phyloP scores from a whole-genome alignment of 2,888 invertebrate genomes.

The Harmothoe impar region DNA sequence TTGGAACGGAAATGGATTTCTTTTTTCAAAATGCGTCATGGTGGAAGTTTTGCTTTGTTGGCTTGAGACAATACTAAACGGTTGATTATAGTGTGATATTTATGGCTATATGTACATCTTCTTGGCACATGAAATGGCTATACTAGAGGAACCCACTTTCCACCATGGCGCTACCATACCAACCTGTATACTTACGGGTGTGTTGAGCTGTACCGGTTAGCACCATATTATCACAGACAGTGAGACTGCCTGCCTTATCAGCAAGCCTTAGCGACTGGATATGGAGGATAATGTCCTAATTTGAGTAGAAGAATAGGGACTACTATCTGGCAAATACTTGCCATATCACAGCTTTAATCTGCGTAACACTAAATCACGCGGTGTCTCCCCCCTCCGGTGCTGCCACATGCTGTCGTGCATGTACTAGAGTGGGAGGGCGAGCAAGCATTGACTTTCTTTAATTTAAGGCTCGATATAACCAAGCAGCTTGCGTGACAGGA shows the following conservation, averaged over 20 bases:
- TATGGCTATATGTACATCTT: neutral
- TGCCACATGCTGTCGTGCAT: no score
- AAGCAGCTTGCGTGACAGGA: no score
- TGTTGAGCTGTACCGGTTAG: neutral
- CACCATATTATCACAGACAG: conserved; percentile 47
- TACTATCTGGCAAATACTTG: neutral
- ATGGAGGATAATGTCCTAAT: neutral
- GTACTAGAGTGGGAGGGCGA: no score
- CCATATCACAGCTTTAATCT: conserved; percentile 7
- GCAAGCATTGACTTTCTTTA: neutral
- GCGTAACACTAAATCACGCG: neutral
- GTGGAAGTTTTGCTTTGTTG: neutral
- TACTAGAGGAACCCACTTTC: neutral
- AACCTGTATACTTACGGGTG: conserved; percentile 34
- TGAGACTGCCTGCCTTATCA: neutral
- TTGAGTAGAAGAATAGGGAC: conserved; percentile 13
- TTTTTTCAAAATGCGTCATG: conserved; percentile 48
- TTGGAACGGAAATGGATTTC: neutral
- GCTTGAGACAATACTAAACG: no score
- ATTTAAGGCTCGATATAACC: neutral
- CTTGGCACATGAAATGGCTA: neutral
- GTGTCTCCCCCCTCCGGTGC: neutral
- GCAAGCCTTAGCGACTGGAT: conserved; percentile 3
- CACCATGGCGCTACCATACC: conserved; percentile 51
- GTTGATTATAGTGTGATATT: neutral